A percentile compares a stretch with the other conserved stretches of the same genome.
These are phyloP conservation scores for Mesocricetus auratus DNA, from an alignment of 2,113 vertebrate species.

Conservation along the genomic window DNA sequence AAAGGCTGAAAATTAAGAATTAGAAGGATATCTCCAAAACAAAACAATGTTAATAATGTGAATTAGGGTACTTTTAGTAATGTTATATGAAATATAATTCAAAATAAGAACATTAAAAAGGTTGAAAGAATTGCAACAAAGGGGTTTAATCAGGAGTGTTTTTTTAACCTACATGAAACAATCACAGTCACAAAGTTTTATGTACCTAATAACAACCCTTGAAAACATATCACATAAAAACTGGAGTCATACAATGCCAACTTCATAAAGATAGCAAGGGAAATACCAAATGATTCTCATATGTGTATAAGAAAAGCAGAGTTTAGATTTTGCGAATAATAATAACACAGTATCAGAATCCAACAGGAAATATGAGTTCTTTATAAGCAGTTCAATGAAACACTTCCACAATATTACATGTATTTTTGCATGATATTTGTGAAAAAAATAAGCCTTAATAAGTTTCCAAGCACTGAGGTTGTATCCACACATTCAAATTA, in stretches of 20 bases:
- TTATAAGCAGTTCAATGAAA: neutral
- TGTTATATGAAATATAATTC: neutral
- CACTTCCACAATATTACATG: neutral
- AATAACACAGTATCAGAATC: neutral
- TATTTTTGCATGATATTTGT: neutral
- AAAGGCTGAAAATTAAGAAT: neutral
- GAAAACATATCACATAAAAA: neutral
- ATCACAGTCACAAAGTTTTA: neutral
- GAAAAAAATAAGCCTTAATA: neutral
- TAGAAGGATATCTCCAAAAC: neutral
- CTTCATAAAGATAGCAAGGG: neutral
- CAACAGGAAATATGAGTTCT: neutral
- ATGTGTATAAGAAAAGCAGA: neutral
- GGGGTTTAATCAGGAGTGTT: neutral
- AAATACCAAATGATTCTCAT: neutral
- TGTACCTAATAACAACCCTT: neutral
- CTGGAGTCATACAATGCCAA: neutral
- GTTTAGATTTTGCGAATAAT: constrained; percentile 6
- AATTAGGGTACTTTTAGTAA: neutral
- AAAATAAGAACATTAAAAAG: constrained; percentile 4
- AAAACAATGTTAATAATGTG: constrained; percentile 33
- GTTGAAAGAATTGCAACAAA: neutral
- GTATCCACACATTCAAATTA: neutral
- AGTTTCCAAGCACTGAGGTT: neutral
- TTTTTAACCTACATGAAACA: neutral